Evolutionary conservation across 92 coral and sea anemone genomes (phyloP), one percentile per base, ranked within the genome.

Genomic region (Epizoanthus illoricatus): DNA sequence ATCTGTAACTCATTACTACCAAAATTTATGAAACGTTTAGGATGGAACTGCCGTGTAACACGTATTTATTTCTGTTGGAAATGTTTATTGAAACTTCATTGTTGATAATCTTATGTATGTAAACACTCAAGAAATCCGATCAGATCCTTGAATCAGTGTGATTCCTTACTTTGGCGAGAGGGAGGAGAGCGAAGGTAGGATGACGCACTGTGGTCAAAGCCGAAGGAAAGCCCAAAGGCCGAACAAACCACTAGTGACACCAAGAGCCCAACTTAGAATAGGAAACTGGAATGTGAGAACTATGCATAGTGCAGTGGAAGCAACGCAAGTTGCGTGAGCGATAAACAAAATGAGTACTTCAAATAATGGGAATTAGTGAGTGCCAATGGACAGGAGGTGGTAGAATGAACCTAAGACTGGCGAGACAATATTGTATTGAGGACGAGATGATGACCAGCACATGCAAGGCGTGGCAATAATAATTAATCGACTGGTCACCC

Each of bases 161-260:
- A 16, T 59, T 17, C 68, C 82, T 76, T 33, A 57, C 71, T 40
- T 28, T 21, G 33, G 33, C 33, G 49, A 52, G 47, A 80, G 33
- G 61, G 42, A 47, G 45, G 49, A 7, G 64, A 75, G 59, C 74
- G 33, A 28, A 28, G 33, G 33, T 28, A 28, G 33, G 33, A 85
- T 85, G 84, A 85, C 78, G 76, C 76, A 58, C 65, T 69, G 42
- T 59, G 33, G 88, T 39, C 61, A 85, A 85, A 54, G 54, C 78
- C 84, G 40, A 71, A 66, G 42, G 61, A 79, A 75, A 11, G 84
- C 87, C 23, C 74, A 24, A 57, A 33, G 55, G 60, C 55, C 59
- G 70, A 85, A 3, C 20, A 66, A 66, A 54, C 52, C 65, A 74
- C 58, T 65, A 18, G 18, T 65, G 40, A 58, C 3, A 13, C 68